phyloP scores from a whole-genome alignment of 2,888 invertebrate genomes.

The Margaritifera margaritifera region DNA sequence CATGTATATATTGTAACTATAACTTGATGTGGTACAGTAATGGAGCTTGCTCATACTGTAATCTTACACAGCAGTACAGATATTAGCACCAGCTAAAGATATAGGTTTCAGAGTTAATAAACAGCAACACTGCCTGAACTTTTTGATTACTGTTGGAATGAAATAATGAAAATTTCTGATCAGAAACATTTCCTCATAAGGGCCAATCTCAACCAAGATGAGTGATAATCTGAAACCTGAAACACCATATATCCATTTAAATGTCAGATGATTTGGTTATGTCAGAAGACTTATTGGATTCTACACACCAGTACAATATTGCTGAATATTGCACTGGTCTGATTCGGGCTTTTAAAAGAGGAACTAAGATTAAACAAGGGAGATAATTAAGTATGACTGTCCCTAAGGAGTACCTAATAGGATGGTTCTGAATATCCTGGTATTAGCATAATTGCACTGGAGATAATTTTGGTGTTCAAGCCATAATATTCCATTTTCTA shows the following conservation, averaged over 20 bases:
- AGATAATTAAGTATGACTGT: constrained; percentile 21
- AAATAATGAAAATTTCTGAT: constrained; percentile 46
- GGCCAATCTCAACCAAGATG: constrained; percentile 16
- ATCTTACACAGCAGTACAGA: too few species aligned
- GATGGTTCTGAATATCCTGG: constrained; percentile 29
- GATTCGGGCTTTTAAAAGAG: constrained; percentile 6
- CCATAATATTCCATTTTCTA: constrained; percentile 26
- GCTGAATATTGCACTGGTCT: constrained; percentile 6
- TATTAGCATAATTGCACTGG: constrained; percentile 39
- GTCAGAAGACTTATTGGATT: constrained; percentile 18
- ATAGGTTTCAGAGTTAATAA: constrained; percentile 46
- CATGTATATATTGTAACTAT: too few species aligned
- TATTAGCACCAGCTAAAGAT: too few species aligned
- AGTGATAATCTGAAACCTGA: not conserved
- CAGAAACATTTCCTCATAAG: constrained; percentile 32
- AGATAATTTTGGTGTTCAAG: constrained; percentile 30
- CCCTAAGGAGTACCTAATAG: constrained; percentile 22
- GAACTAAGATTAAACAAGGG: constrained; percentile 16
- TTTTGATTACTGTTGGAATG: constrained; percentile 44
- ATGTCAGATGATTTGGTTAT: constrained; percentile 9
- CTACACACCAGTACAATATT: constrained; percentile 2
- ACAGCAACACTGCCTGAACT: constrained; percentile 46
- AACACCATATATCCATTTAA: constrained; percentile 6
- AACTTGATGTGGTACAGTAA: too few species aligned
- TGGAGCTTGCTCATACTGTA: too few species aligned